Base-by-base conservation (phyloP, 1,140 invertebrate species). In the Cataglyphis hispanica region DNA sequence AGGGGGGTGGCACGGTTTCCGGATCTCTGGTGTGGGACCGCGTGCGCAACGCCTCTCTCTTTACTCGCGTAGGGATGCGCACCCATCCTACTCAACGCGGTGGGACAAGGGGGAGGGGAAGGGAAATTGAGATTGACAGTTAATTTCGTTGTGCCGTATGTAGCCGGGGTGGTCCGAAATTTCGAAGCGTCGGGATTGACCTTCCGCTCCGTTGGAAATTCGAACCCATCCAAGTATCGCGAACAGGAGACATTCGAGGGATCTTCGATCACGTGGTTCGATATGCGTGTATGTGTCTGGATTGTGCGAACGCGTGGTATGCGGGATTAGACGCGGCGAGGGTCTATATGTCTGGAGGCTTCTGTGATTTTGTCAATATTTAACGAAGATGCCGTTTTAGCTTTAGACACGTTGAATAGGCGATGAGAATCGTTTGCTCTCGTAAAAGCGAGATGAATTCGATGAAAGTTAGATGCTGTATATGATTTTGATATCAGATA, bases 61-160 rank as follows among this genome's bases (percentile, higher is more conserved):
- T 34, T 25, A 46, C 78, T 75, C 53, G 10, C 60, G 34, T 16
- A 78, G 60, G 78, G 81, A 77, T 76, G 78, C 66, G 46, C 67
- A 74, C 67, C 67, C 78, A 74, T 8, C 50, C 16, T 16, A 4
- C 16, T 16, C 50, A 13, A 43, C 31, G 11, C 13, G 16, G 80
- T 16, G n/a, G 31, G 64, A 53, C 19, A 40, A 25, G 69, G 84
- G 87, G 76, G 69, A 61, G 78, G 84, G 66, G 89, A 19, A 22
- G 90, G 90, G 94, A 93, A 94, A 95, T 95, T 95, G 94, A 95
- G 94, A 95, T 95, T 95, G 94, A 95, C 94, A 95, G 94, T 95
- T 95, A 95, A 95, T 95, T 95, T 95, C 94, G 92, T 90, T 91
- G 92, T 91, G 84, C 90, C 61, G 66, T 53, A 25, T 53, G 72